Conservation (phyloP, 2,113 vertebrate species). For the Macroglossus sobrinus region DNA sequence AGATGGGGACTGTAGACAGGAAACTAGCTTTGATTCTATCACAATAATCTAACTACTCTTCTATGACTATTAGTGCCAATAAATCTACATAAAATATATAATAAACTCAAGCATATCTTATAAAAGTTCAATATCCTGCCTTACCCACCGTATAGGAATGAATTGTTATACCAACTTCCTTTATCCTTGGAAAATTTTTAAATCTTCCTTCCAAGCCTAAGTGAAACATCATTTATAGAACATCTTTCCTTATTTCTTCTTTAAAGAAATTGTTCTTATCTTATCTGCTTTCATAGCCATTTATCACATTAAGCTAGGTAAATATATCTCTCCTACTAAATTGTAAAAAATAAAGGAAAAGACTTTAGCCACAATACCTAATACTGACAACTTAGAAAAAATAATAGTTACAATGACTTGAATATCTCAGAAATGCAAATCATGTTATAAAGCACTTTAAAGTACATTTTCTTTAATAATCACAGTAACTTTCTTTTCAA, state of each 20-base stretch:
- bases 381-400: background rate
- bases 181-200: background rate
- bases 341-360: constrained; percentile 6
- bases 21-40: background rate
- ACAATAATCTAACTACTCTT: background rate
- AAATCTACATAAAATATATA: background rate
- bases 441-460: constrained; percentile 12
- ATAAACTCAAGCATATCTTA: background rate
- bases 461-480: background rate
- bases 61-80: background rate
- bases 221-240: background rate
- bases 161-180: background rate
- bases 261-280: constrained; percentile 1
- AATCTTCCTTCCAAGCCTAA: background rate
- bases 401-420: background rate
- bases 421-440: background rate
- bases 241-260: background rate
- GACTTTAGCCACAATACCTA: background rate
- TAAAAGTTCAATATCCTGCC: background rate
- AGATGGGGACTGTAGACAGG: background rate
- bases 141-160: background rate
- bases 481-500: background rate
- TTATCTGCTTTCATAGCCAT: background rate
- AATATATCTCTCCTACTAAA: background rate
- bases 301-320: constrained; percentile 27